Evolutionary conservation across 64 coral and sea anemone genomes (phyloP).

Genomic region (Stichodactyla helianthus): DNA sequence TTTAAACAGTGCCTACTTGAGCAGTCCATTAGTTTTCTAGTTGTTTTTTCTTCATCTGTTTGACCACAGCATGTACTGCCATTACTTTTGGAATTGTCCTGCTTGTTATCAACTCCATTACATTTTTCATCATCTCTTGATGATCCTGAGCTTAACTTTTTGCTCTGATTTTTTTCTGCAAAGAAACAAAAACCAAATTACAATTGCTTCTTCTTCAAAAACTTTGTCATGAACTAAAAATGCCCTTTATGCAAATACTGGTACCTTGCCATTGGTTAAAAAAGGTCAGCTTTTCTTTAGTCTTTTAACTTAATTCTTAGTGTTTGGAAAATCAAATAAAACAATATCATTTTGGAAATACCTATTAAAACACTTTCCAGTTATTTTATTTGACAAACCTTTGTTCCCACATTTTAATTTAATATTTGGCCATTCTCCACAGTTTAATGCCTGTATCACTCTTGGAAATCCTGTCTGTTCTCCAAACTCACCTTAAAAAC

Average conservation of each 20-base stretch:
- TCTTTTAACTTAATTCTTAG: too few species aligned
- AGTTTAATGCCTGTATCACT: constrained; percentile 28
- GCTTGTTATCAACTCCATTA: neutral
- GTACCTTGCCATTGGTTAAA: too few species aligned
- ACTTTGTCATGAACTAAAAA: too few species aligned
- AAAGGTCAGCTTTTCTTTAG: too few species aligned
- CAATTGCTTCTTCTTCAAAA: too few species aligned
- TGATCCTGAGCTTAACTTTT: neutral
- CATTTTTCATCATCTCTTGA: neutral
- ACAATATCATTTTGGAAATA: too few species aligned
- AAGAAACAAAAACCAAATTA: too few species aligned
- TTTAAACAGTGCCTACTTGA: neutral
- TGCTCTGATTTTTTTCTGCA: neutral
- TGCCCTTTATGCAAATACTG: too few species aligned
- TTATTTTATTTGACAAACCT: neutral
- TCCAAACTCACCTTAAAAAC: constrained; percentile 19
- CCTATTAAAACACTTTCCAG: too few species aligned
- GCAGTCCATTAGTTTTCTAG: constrained; percentile 10
- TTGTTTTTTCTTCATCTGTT: constrained; percentile 3
- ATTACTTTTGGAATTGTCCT: neutral
- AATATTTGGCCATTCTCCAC: constrained; percentile 35
- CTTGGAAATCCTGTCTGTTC: constrained; percentile 27
- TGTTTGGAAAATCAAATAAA: too few species aligned
- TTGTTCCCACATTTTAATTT: constrained; percentile 3
- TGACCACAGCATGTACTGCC: neutral